Percentiles rank a stretch among this genome's conserved stretches.
Evolutionary conservation across 2,113 vertebrate genomes (phyloP).

Genomic region (Notechis scutatus): DNA sequence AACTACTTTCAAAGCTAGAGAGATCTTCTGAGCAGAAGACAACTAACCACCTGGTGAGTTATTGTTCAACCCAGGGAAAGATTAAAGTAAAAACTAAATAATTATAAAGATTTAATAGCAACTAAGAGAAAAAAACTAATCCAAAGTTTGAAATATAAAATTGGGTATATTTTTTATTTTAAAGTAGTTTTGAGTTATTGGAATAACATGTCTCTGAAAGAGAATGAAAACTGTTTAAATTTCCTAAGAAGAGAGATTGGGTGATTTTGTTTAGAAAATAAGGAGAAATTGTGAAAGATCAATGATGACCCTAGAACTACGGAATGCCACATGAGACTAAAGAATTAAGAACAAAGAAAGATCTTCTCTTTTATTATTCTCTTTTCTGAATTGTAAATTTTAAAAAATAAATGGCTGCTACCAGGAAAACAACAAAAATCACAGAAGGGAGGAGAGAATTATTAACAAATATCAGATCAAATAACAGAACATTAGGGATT

Average conservation of each 20-base stretch:
- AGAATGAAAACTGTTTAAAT: background rate
- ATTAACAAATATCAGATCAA: background rate
- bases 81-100: background rate
- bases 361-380: background rate
- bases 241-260: background rate
- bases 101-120: background rate
- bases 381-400: background rate
- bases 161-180: background rate
- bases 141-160: background rate
- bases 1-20: background rate
- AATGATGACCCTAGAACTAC: background rate
- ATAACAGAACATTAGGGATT: background rate
- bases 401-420: background rate
- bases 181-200: background rate
- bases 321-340: background rate
- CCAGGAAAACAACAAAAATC: background rate
- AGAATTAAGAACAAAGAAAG: background rate
- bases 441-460: background rate
- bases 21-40: background rate
- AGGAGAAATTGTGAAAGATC: background rate
- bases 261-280: background rate
- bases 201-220: background rate
- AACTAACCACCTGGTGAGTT: background rate
- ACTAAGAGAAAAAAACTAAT: background rate
- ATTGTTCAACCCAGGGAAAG: background rate